Evolutionary conservation across 1,140 invertebrate species (phyloP), one percentile per base, ranked within the genome.

Genomic region (Marisa cornuarietis): DNA sequence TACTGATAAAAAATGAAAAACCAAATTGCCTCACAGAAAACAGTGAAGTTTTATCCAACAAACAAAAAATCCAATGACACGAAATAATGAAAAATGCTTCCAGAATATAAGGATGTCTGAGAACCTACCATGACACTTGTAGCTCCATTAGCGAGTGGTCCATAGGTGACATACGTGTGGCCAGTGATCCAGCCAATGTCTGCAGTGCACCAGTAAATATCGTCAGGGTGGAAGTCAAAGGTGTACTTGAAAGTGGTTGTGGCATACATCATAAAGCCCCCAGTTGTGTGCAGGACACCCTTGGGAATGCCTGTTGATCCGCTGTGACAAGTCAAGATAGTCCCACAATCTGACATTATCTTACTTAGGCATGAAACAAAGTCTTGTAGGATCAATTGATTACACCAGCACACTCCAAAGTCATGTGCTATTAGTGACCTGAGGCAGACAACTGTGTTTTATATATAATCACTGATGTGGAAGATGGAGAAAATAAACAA

Each of bases 171-270:
- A 88, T 99, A 99, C 1, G 96, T 97, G 90, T 99, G 98, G 20
- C 97, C 97, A 71, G 97, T 99, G 87, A 99, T 99, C 98, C 98
- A 99, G 73, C 98, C 98, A 78, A 99, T 95, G 90, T 99, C 98
- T n/a, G 98, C 98, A n/a, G 98, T 99, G 87, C 98, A 99, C 95
- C 96, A 99, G 91, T 96, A 99, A 72, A 99, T 93, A 90, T 99
- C 98, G 62, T 93, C 93, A 0, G 95, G 94, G 84, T 96, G 95
- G 90, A 98, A 97, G 90, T 99, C 97, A 90, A 99, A 99, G 6
- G 97, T 96, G 82, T 97, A 97, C 91, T 90, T 90, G 81, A 90
- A 90, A 10, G 92, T 92, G 6, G 88, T 85, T 22, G 90, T 89
- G 14, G 89, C 95, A 88, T 98, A 99, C 18, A 98, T 86, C 91